A percentile compares a stretch with the other conserved stretches of the same genome.
Evolutionary conservation across 2,797 vertebrate genomes (phyloP).

Genomic region (Moxostoma hubbsi): DNA sequence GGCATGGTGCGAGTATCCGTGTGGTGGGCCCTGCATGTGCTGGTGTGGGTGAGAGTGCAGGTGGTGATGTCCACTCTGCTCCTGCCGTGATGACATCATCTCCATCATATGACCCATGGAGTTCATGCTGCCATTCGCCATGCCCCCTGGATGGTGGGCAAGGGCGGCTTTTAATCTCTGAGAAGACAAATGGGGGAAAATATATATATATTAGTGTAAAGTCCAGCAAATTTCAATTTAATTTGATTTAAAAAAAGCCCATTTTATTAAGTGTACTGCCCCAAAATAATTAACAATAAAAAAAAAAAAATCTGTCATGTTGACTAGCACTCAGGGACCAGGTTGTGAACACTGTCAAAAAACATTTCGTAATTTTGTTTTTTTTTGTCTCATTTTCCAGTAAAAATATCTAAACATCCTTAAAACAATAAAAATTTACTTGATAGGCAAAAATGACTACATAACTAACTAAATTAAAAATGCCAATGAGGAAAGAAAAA

Average conservation of each 20-base stretch:
- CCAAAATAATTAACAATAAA: neutral
- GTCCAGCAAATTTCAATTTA: neutral
- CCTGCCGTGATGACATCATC: constrained; percentile 96
- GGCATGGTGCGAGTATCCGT: constrained; percentile 89
- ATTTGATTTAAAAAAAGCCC: neutral
- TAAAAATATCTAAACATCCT: too few relatives aligned
- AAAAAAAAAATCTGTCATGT: too few relatives aligned
- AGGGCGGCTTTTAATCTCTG: constrained; percentile 97
- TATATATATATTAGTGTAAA: neutral
- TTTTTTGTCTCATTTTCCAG: too few relatives aligned
- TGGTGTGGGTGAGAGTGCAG: constrained; percentile 91
- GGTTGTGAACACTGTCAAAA: neutral
- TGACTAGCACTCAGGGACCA: neutral
- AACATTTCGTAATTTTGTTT: neutral
- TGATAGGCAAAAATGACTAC: too few relatives aligned
- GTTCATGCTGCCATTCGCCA: constrained; percentile 97
- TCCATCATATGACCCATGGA: constrained; percentile 99
- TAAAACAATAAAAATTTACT: too few relatives aligned
- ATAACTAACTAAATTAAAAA: too few relatives aligned
- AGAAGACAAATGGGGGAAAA: constrained; percentile 53
- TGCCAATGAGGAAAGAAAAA: too few relatives aligned
- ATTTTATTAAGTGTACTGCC: neutral
- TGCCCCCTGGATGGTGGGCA: constrained; percentile 91
- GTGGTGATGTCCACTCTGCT: constrained; percentile 90
- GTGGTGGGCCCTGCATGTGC: constrained; percentile 90